Base-by-base conservation (phyloP, 2,113 vertebrate genomes). In the Hyaena hyaena region DNA sequence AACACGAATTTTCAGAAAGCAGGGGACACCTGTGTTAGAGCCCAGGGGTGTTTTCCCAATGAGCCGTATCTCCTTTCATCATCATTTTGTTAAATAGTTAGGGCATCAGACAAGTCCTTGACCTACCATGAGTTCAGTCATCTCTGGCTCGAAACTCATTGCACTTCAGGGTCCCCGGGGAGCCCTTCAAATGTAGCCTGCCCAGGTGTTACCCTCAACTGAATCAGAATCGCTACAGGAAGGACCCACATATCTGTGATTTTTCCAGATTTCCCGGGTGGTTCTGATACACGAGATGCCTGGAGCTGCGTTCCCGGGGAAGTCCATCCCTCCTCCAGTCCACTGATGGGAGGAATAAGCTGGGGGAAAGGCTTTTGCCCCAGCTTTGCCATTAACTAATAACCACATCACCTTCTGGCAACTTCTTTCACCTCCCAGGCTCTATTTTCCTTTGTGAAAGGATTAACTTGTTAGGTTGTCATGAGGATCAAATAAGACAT, bases 401-500 rank as follows among this genome's bases (percentile, higher is more conserved):
- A 11, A 39, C 43, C 80, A n/a, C 63, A 5, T 48, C 7, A 15
- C 90, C 66, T 76, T 74, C 63, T 15, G n/a, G 53, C 53, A 55
- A 21, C 65, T 71, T 80, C 45, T 83, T 23, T 65, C 28, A 7
- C 61, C 9, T 76, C 87, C 50, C 35, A 5, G 87, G 43, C 50
- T 97, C 79, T 33, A 0, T 65, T 96, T 80, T 80, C 86, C 87
- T 95, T 76, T 35, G 74, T 76, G 11, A 95, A 50, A 93, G 73
- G 95, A 94, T 97, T 68, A 50, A 76, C 80, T 74, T 69, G 68
- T 74, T 76, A 88, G 63, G 48, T 48, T 92, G 95, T 96, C 82
- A 65, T 10, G 48, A 96, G 74, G 43, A 65, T 85, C 86, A 39
- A 77, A 73, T 33, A 84, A 79, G 65, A 74, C 73, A n/a, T 3